Evolutionary conservation across 2,113 vertebrate genomes (phyloP).

Genomic region (Benitochromis conjunctus): DNA sequence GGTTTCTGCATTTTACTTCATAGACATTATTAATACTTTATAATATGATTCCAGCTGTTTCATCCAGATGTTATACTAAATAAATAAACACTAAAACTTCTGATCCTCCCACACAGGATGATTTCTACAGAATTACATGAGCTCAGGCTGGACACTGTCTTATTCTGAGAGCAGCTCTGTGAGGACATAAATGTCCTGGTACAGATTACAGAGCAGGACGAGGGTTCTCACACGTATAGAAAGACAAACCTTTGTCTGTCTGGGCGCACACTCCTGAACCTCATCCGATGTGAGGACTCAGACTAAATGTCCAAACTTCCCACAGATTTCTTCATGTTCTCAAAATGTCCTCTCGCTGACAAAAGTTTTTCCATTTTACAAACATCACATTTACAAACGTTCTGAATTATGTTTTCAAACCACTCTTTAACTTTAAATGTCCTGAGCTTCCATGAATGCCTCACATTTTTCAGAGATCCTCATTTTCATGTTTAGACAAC

Average conservation of each 20-base stretch:
- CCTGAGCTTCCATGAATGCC: too few relatives aligned
- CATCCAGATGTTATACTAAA: not conserved
- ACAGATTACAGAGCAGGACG: not conserved
- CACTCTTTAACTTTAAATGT: too few relatives aligned
- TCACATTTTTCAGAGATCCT: too few relatives aligned
- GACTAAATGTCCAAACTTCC: too few relatives aligned
- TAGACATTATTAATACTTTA: not conserved
- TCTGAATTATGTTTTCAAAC: too few relatives aligned
- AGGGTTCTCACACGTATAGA: not conserved
- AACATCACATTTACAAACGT: too few relatives aligned
- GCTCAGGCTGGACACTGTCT: not conserved
- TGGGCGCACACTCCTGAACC: not conserved
- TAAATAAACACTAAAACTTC: not conserved
- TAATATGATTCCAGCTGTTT: not conserved
- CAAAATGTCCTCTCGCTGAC: too few relatives aligned
- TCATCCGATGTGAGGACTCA: not conserved
- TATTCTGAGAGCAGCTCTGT: not conserved
- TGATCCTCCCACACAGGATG: not conserved
- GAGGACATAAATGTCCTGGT: not conserved
- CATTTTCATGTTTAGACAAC: too few relatives aligned
- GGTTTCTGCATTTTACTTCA: too few relatives aligned
- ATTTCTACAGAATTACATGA: not conserved
- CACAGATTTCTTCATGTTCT: too few relatives aligned
- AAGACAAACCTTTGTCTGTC: not conserved
- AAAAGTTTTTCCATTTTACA: too few relatives aligned